These are phyloP conservation scores for Ctenicera cuprea DNA, from an alignment of 2,888 invertebrate genomes.

Conservation along the genomic window DNA sequence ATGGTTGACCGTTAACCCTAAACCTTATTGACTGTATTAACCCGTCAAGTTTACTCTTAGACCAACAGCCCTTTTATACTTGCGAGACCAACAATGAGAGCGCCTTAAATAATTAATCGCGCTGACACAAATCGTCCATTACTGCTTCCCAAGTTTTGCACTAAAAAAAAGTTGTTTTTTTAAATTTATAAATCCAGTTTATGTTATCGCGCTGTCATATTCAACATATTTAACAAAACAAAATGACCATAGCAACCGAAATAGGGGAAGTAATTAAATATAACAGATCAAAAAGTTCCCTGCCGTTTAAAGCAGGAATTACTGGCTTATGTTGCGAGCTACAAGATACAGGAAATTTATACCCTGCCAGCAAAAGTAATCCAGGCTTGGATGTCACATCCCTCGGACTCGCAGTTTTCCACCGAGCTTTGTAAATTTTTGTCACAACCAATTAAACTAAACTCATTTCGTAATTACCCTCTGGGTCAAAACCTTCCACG, in stretches of 20 bases:
- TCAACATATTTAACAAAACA: neutral
- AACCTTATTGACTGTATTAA: no score
- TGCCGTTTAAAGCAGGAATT: neutral
- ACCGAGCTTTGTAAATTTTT: neutral
- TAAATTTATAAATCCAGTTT: no score
- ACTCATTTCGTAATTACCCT: constrained; percentile 1
- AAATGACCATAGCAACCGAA: neutral
- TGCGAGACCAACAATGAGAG: no score
- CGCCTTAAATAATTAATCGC: no score
- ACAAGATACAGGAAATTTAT: constrained; percentile 1
- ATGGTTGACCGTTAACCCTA: no score
- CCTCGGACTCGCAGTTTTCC: neutral
- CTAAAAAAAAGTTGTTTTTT: no score
- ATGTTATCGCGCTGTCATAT: no score
- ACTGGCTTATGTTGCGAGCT: neutral
- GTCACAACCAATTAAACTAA: constrained; percentile 18
- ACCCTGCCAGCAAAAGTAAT: neutral
- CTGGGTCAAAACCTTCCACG: neutral
- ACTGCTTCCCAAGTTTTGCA: no score
- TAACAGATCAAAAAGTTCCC: constrained; percentile 7
- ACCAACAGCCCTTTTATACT: no score
- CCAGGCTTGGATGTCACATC: neutral
- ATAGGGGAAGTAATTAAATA: neutral
- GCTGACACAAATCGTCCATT: no score
- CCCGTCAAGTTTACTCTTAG: no score